These are phyloP conservation scores for Aricia agestis DNA, from an alignment of 1,140 invertebrate genomes.

Conservation along the genomic window DNA sequence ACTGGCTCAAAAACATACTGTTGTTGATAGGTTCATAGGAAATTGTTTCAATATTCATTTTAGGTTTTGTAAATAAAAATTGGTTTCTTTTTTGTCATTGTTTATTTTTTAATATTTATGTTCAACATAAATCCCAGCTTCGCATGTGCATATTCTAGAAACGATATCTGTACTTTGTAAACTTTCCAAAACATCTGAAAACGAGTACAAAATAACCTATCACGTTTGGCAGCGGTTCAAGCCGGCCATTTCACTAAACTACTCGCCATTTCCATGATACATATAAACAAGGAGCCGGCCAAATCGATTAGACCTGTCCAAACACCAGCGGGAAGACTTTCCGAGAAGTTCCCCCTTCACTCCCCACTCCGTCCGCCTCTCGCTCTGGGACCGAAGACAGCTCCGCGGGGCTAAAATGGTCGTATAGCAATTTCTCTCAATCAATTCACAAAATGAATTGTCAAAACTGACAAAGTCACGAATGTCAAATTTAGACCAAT, in stretches of 20 bases:
- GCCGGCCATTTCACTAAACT: not conserved
- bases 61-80: no score
- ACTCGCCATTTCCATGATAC: not conserved
- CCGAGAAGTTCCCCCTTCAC: no score
- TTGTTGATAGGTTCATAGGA: no score
- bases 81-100: no score
- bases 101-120: no score
- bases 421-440: no score
- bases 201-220: not conserved
- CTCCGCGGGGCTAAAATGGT: no score
- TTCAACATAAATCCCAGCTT: not conserved
- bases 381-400: constrained; percentile 12
- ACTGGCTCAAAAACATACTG: no score
- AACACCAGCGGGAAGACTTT: not conserved
- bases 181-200: not conserved
- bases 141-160: not conserved
- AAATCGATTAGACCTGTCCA: not conserved
- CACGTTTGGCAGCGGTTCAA: constrained; percentile 8
- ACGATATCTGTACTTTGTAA: not conserved
- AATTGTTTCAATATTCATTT: no score
- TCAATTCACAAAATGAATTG: no score
- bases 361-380: not conserved
- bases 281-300: not conserved
- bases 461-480: no score
- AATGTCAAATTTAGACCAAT: no score